Conservation (phyloP, 2,113 vertebrate species). For the Paralichthys olivaceus region DNA sequence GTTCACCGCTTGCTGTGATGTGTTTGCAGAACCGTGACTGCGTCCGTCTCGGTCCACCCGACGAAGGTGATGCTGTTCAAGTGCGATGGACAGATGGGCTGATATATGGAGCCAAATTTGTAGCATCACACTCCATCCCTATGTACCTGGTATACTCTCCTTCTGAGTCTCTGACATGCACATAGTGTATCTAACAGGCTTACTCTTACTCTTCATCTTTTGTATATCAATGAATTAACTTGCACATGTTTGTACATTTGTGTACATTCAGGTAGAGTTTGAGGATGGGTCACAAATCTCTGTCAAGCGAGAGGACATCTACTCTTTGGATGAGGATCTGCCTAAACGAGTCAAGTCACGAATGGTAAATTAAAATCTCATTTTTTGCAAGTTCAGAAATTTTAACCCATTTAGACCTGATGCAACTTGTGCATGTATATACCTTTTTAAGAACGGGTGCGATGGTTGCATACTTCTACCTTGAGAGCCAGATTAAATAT, state of each 20-base stretch:
- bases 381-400: neutral
- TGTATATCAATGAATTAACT: neutral
- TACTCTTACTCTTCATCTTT: neutral
- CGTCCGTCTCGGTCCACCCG: conserved; percentile 88
- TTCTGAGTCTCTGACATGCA: neutral
- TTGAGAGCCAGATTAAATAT: neutral
- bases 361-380: conserved; percentile 80
- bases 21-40: conserved; percentile 91
- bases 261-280: conserved; percentile 90
- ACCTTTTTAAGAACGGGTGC: neutral
- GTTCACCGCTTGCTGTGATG: neutral
- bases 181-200: too few relatives aligned
- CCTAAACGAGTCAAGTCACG: conserved; percentile 96
- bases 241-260: neutral
- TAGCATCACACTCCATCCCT: conserved; percentile 92
- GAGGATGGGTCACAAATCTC: conserved; percentile 94
- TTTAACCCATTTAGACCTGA: too few relatives aligned
- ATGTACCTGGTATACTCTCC: conserved; percentile 92
- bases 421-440: too few relatives aligned
- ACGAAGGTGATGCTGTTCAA: conserved; percentile 90
- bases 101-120: conserved; percentile 95
- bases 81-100: conserved; percentile 97
- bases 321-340: conserved; percentile 92
- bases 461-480: too few relatives aligned
- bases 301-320: conserved; percentile 95